Percentiles rank a stretch among this genome's conserved stretches.
Conservation (phyloP, 2,113 vertebrate species). For the Hirundichthys speculiger region DNA sequence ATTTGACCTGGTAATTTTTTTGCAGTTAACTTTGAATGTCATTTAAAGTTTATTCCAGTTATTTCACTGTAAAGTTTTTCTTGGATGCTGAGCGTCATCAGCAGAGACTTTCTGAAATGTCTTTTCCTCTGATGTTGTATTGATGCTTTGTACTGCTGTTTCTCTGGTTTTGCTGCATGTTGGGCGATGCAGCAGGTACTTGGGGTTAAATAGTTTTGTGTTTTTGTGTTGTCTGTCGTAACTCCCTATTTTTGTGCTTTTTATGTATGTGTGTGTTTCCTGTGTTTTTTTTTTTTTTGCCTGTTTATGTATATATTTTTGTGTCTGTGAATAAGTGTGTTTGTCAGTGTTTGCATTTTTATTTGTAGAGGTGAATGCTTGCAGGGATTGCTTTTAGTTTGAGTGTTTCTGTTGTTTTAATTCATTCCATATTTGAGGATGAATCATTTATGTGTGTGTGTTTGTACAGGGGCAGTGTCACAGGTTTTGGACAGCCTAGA, state of each 20-base stretch:
- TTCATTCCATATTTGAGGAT: not conserved
- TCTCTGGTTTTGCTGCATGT: slow-evolving; percentile 79
- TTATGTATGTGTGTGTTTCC: not conserved
- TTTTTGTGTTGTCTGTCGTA: slow-evolving; percentile 42
- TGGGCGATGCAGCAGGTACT: slow-evolving; percentile 79
- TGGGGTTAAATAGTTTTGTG: slow-evolving; percentile 61
- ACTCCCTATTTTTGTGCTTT: slow-evolving; percentile 3
- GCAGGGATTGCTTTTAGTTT: slow-evolving; percentile 34
- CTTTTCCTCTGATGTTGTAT: slow-evolving; percentile 64
- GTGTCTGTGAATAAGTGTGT: slow-evolving; percentile 20
- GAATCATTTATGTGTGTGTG: not conserved
- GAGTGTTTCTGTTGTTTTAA: not conserved
- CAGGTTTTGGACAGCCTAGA: slow-evolving; percentile 98
- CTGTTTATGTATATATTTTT: slow-evolving; percentile 22
- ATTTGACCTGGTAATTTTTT: no score
- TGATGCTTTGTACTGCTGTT: slow-evolving; percentile 68
- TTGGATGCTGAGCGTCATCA: slow-evolving; percentile 15
- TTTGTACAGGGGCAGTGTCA: slow-evolving; percentile 89
- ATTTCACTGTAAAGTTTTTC: not conserved
- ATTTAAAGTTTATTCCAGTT: no score
- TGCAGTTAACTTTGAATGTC: no score
- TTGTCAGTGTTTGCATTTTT: slow-evolving; percentile 48
- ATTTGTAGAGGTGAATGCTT: slow-evolving; percentile 33
- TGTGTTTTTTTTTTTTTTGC: slow-evolving; percentile 9
- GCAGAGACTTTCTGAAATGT: slow-evolving; percentile 57